A percentile compares a stretch with the other conserved stretches of the same genome.
phyloP scores from a whole-genome alignment of 2,113 vertebrate genomes.

The Chloropsis cyanopogon region DNA sequence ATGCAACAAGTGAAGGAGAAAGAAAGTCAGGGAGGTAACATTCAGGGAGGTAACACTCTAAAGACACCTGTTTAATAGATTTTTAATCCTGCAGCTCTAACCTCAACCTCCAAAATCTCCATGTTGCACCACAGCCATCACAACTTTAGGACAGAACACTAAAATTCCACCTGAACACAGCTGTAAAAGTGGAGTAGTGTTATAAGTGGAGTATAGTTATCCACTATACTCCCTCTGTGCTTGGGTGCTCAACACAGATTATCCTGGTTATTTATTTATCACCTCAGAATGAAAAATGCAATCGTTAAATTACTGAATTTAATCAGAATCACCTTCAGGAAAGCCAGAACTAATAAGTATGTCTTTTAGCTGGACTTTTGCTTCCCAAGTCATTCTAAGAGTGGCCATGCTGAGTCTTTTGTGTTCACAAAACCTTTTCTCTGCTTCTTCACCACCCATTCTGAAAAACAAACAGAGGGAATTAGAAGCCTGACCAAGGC shows the following conservation, averaged over 20 bases:
- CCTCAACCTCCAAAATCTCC: background rate
- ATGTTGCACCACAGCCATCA: background rate
- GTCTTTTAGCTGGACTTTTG: constrained; percentile 96
- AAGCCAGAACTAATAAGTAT: constrained; percentile 90
- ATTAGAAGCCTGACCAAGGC: background rate
- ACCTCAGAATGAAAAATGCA: background rate
- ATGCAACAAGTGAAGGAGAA: background rate
- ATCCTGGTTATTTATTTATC: background rate
- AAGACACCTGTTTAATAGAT: background rate
- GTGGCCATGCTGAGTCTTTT: constrained; percentile 94
- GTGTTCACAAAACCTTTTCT: constrained; percentile 90
- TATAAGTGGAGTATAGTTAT: background rate
- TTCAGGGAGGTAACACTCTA: background rate
- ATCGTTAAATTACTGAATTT: background rate
- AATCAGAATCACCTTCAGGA: constrained; percentile 83
- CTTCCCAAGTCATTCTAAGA: constrained; percentile 98
- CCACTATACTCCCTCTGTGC: background rate
- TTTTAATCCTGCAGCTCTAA: background rate
- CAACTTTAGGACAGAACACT: background rate
- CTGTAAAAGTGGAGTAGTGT: background rate
- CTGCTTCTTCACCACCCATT: constrained; percentile 91
- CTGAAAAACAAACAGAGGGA: constrained; percentile 57
- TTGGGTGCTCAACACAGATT: background rate
- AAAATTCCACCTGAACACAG: background rate
- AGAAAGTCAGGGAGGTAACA: background rate